Evolutionary conservation across 2,888 invertebrate genomes (phyloP).

Genomic region (Platycheirus albimanus): DNA sequence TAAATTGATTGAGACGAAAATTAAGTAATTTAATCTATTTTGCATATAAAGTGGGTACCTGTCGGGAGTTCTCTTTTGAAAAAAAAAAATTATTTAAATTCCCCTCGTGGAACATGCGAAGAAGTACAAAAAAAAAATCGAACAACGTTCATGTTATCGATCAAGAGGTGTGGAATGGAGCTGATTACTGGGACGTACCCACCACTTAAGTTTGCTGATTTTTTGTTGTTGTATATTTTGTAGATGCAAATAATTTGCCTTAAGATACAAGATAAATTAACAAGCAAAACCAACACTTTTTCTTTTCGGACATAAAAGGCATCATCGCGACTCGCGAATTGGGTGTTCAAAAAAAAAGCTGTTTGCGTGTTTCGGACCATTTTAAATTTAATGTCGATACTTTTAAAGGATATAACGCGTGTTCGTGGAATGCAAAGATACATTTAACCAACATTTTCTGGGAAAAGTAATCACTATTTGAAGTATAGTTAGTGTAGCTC

Average conservation of each 20-base stretch:
- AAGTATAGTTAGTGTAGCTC: too few relatives aligned
- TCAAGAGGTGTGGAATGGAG: conserved; percentile 16
- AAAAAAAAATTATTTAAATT: background rate
- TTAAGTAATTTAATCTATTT: too few relatives aligned
- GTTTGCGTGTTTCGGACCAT: background rate
- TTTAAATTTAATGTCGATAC: background rate
- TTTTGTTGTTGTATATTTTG: background rate
- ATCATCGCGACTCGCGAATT: too few relatives aligned
- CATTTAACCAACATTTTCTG: too few relatives aligned
- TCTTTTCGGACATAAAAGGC: background rate
- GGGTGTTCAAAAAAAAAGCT: background rate
- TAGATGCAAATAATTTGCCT: background rate
- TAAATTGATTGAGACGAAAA: too few relatives aligned
- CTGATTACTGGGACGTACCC: conserved; percentile 10
- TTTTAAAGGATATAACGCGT: background rate
- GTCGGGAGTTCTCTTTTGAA: background rate
- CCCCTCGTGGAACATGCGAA: background rate
- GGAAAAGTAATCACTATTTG: too few relatives aligned
- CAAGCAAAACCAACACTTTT: background rate
- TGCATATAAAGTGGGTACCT: too few relatives aligned
- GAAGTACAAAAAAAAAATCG: background rate
- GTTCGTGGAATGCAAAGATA: conserved; percentile 2
- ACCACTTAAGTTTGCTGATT: too few relatives aligned
- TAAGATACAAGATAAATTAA: conserved; percentile 1
- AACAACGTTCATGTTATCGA: conserved; percentile 6